Conservation (phyloP, 2,113 vertebrate species). For the Corynorhinus townsendii region DNA sequence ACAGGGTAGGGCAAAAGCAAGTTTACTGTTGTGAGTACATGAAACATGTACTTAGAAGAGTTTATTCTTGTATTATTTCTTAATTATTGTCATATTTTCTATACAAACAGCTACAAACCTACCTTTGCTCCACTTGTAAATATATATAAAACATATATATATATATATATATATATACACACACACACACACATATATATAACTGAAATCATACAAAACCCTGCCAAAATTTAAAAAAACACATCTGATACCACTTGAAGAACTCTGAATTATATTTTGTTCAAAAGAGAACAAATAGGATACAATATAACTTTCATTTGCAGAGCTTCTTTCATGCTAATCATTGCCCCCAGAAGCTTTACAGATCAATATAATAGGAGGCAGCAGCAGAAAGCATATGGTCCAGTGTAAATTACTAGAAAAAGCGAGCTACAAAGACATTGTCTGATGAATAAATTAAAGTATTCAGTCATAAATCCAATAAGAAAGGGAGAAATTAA, state of each 20-base stretch:
- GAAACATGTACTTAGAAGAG: not conserved
- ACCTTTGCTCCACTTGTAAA: not conserved
- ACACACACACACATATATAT: too few relatives aligned
- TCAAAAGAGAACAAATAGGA: slow-evolving; percentile 63
- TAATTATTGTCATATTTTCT: not conserved
- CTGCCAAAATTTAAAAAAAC: slow-evolving; percentile 33
- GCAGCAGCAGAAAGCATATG: slow-evolving; percentile 60
- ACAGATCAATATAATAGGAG: slow-evolving; percentile 65
- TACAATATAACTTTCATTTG: slow-evolving; percentile 31
- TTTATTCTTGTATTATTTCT: not conserved
- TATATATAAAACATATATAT: not conserved
- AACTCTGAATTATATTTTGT: slow-evolving; percentile 45
- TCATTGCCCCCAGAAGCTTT: slow-evolving; percentile 49
- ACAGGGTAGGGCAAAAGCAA: not conserved
- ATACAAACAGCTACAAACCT: not conserved
- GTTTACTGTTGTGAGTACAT: not conserved
- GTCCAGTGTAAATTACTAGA: slow-evolving; percentile 65
- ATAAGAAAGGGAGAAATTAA: slow-evolving; percentile 68
- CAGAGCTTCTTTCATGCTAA: slow-evolving; percentile 60
- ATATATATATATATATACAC: not conserved
- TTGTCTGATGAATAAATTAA: slow-evolving; percentile 74
- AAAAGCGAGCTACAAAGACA: slow-evolving; percentile 67
- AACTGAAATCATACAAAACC: not conserved
- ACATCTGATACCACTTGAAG: slow-evolving; percentile 46
- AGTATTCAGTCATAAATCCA: slow-evolving; percentile 74